Evolutionary conservation across 2,888 invertebrate species (phyloP), one percentile per base, ranked within the genome.

Genomic region (Philhelius pedissequus): DNA sequence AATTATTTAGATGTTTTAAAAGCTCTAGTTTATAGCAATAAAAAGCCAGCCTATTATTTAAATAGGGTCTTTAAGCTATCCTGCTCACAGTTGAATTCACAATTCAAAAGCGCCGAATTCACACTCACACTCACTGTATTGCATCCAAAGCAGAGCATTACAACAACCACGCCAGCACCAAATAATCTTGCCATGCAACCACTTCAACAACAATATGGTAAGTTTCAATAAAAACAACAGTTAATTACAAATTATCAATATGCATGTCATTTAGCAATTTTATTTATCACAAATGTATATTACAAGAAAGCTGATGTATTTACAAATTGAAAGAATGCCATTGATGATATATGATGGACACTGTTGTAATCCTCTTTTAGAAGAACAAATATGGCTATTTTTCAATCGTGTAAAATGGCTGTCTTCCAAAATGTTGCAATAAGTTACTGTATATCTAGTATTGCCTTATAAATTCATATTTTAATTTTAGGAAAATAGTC

Each of bases 41-140:
- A 96, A 89, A 97, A 98, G 90, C 98, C 99, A 3, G 98, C 98
- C 9, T 98, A 98, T 91, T 98, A 98, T 91, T 93, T 98, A 87
- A 98, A 98, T 92, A 94, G 98, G 86, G 97, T 97, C 25, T 99
- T 99, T 93, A 97, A 98, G 90, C 93, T 99, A 60, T 96, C 97
- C 82, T 99, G 99, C 92, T 97, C 97, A 0, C 98, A 98, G 91
- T 94, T 98, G 81, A 97, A 96, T 92, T 98, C 98, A 3, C 93
- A 98, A 62, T 98, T 98, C 92, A 96, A 97, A 87, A 98, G 97
- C 92, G 98, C 98, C 92, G 98, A 98, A 92, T 97, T 98, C 90
- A 96, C 97, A 70, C 96, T 98, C 90, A 98, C 97, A 86, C 90
- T 97, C 87, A 97, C 97, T 0, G 97, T 98, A 58, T 95, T 97